phyloP scores from a whole-genome alignment of 1,140 invertebrate genomes.

The Apis laboriosa region DNA sequence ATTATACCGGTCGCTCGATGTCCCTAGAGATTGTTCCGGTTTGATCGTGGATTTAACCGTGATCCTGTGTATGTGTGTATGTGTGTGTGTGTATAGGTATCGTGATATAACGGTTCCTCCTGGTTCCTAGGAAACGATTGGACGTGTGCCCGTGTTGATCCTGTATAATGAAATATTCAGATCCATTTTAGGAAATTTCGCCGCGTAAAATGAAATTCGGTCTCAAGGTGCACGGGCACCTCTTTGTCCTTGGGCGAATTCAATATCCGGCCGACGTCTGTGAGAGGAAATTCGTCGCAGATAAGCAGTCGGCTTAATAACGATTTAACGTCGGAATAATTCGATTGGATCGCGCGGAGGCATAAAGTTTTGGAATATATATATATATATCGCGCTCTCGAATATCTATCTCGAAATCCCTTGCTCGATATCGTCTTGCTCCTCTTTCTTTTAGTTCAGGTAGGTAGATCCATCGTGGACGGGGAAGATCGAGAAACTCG shows the following conservation, averaged over 20 bases:
- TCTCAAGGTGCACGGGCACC: background rate
- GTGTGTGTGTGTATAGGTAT: background rate
- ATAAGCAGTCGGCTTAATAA: slow-evolving; percentile 11
- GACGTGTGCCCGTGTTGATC: slow-evolving; percentile 6
- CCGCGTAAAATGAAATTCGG: slow-evolving; percentile 26
- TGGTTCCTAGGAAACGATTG: slow-evolving; percentile 2
- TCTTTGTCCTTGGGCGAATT: background rate
- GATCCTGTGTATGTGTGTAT: background rate
- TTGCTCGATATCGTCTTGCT: too few species aligned
- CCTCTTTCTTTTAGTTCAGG: too few species aligned
- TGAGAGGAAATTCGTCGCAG: background rate
- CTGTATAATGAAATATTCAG: slow-evolving; percentile 26
- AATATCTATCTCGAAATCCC: too few species aligned
- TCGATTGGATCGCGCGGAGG: background rate
- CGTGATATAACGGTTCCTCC: background rate
- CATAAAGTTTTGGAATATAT: too few species aligned
- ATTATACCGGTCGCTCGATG: slow-evolving; percentile 3
- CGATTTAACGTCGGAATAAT: slow-evolving; percentile 4
- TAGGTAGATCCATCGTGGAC: background rate
- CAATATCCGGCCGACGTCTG: slow-evolving; percentile 7
- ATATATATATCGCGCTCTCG: too few species aligned
- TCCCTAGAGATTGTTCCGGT: slow-evolving; percentile 1
- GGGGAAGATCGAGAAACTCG: background rate
- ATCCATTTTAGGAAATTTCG: background rate
- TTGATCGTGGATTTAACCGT: slow-evolving; percentile 16